A percentile compares a stretch with the other conserved stretches of the same genome.
Conservation (phyloP, 1,140 invertebrate species). For the Mercenaria mercenaria region DNA sequence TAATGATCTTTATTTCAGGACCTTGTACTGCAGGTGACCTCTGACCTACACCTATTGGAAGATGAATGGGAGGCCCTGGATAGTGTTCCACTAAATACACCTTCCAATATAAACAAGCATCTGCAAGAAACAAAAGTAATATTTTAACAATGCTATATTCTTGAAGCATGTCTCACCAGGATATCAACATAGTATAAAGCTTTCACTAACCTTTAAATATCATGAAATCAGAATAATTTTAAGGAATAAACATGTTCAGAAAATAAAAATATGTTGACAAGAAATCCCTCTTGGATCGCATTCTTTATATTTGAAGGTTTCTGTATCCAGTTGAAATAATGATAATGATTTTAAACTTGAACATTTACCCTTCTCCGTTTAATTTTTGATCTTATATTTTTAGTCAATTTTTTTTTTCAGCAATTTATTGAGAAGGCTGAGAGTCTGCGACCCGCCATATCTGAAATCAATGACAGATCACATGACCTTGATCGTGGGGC, state of each 20-base stretch:
- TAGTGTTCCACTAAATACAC: constrained; percentile 60
- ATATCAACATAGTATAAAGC: background rate
- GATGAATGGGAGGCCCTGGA: constrained; percentile 69
- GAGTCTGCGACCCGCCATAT: constrained; percentile 85
- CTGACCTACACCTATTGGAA: constrained; percentile 69
- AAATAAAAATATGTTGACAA: too few species aligned
- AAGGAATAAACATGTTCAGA: too few species aligned
- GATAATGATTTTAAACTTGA: too few species aligned
- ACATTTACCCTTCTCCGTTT: too few species aligned
- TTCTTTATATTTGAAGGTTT: too few species aligned
- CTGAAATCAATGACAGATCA: constrained; percentile 90
- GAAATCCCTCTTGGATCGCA: too few species aligned
- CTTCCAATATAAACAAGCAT: constrained; percentile 64
- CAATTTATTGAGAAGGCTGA: constrained; percentile 72
- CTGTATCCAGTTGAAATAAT: too few species aligned
- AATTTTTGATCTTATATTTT: too few species aligned
- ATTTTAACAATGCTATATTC: too few species aligned
- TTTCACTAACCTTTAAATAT: too few species aligned
- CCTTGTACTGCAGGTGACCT: constrained; percentile 65
- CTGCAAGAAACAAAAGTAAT: constrained; percentile 66
- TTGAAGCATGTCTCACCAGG: background rate
- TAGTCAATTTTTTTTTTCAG: constrained; percentile 44
- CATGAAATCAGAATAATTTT: too few species aligned
- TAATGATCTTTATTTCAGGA: constrained; percentile 65
- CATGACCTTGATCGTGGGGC: constrained; percentile 89